Conservation (phyloP, 2,888 invertebrate genomes). For the Cetonia aurata region DNA sequence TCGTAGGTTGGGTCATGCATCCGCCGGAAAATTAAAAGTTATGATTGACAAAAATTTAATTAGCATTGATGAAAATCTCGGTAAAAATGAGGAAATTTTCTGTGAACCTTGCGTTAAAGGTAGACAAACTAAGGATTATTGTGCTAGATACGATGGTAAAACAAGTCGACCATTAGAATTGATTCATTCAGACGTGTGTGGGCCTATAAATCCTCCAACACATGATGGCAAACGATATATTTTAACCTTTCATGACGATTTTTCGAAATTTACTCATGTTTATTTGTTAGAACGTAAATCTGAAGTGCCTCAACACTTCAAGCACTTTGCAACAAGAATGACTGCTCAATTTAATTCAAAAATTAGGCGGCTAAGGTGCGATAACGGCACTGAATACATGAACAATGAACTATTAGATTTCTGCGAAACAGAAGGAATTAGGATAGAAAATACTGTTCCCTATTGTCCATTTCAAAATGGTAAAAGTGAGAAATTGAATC, state of each 20-base stretch:
- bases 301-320: slow-evolving; percentile 1
- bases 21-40: slow-evolving; percentile 7
- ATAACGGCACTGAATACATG: not conserved
- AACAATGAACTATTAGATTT: not conserved
- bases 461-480: slow-evolving; percentile 6
- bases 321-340: too few relatives aligned
- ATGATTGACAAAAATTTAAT: slow-evolving; percentile 8
- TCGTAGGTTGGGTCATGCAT: slow-evolving; percentile 10
- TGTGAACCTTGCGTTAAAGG: slow-evolving; percentile 14
- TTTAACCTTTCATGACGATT: slow-evolving; percentile 2
- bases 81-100: slow-evolving; percentile 12
- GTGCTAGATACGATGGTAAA: not conserved
- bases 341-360: not conserved
- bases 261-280: slow-evolving; percentile 1
- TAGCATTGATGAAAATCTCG: slow-evolving; percentile 13
- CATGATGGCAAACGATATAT: slow-evolving; percentile 3
- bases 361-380: not conserved
- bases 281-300: slow-evolving; percentile 10
- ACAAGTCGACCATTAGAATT: not conserved
- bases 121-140: slow-evolving; percentile 8
- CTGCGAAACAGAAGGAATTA: not conserved
- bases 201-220: not conserved
- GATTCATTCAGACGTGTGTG: slow-evolving; percentile 14
- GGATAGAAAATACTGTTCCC: not conserved
- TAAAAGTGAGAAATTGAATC: not conserved